A percentile compares a stretch with the other conserved stretches of the same genome.
Evolutionary conservation across 2,888 invertebrate genomes (phyloP).

Genomic region (Dasysyrphus albostriatus): DNA sequence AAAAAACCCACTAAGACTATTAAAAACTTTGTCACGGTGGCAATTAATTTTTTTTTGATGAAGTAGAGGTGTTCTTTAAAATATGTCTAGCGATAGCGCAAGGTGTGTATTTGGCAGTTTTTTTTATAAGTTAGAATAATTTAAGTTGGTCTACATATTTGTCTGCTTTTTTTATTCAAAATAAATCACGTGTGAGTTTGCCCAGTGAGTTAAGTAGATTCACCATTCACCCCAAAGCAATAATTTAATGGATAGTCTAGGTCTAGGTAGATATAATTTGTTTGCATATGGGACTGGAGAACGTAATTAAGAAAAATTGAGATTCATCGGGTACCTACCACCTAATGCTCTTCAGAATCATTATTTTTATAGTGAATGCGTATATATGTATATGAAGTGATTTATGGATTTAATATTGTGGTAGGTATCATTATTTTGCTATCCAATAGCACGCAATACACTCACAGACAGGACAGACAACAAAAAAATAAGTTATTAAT

Average conservation of each 20-base stretch:
- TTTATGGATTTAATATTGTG: constrained; percentile 39
- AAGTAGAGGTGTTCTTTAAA: neutral
- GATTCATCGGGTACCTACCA: constrained; percentile 10
- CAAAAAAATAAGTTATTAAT: constrained; percentile 59
- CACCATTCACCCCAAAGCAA: neutral
- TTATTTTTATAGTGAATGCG: constrained; percentile 12
- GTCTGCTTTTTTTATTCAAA: neutral
- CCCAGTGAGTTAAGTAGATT: neutral
- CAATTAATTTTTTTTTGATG: neutral
- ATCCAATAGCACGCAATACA: constrained; percentile 10
- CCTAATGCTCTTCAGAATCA: neutral
- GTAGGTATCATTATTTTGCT: constrained; percentile 38
- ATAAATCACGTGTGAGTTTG: constrained; percentile 46
- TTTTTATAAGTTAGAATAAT: neutral
- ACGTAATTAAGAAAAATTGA: constrained; percentile 65
- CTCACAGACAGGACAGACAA: constrained; percentile 43
- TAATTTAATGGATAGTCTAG: neutral
- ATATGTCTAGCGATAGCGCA: neutral
- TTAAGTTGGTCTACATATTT: neutral
- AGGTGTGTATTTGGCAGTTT: neutral
- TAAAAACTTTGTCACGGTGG: neutral
- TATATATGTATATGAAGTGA: constrained; percentile 39
- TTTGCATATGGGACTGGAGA: constrained; percentile 6
- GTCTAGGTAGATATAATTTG: neutral
- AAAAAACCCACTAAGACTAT: neutral